phyloP scores from a whole-genome alignment of 2,797 vertebrate genomes.

The Halcyon smyrnensis region DNA sequence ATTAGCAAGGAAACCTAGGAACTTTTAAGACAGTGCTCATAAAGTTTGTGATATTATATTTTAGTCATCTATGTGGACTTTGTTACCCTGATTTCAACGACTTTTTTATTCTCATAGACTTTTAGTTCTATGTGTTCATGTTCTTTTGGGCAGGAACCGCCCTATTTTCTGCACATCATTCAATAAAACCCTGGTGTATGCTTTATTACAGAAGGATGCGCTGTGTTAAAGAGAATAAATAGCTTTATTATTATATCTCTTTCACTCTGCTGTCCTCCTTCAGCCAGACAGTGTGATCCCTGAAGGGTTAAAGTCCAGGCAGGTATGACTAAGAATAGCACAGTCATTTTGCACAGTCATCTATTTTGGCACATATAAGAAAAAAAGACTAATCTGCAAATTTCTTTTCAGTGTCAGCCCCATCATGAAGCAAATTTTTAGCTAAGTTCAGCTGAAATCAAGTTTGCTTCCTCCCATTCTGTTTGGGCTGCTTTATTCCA shows the following conservation, averaged over 20 bases:
- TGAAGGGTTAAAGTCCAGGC: background rate
- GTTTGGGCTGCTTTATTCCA: background rate
- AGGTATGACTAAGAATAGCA: accelerated
- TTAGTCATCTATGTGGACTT: background rate
- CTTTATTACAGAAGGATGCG: background rate
- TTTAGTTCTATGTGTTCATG: background rate
- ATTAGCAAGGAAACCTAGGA: background rate
- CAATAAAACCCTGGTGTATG: background rate
- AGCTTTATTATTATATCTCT: background rate
- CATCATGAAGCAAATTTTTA: background rate
- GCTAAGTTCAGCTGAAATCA: background rate
- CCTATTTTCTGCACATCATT: background rate
- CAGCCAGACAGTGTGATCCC: background rate
- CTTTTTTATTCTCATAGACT: background rate
- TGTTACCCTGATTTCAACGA: background rate
- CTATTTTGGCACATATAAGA: background rate
- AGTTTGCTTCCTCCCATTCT: accelerated
- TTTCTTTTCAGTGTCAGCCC: background rate
- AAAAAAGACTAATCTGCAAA: background rate
- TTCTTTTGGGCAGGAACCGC: background rate
- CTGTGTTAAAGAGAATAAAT: background rate
- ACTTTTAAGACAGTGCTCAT: background rate
- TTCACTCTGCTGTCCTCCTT: background rate
- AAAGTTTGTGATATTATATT: background rate
- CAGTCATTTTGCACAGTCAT: background rate